Evolutionary conservation across 2,888 invertebrate species (phyloP).

Genomic region (Xestia xanthographa): DNA sequence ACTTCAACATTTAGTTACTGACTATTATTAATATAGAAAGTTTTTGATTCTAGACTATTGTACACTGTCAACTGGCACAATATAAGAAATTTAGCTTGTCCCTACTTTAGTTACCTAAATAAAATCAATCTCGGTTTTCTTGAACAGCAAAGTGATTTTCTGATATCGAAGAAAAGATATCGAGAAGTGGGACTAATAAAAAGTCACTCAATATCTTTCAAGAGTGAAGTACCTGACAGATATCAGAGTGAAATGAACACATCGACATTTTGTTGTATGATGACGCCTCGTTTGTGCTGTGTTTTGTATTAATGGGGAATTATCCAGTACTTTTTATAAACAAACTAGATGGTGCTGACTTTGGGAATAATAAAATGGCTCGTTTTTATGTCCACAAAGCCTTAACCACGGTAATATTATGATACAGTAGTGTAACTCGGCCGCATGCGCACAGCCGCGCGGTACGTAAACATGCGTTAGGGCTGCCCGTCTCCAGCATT

Average conservation of each 20-base stretch:
- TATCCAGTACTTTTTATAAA: too few species aligned
- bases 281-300: not conserved
- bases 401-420: too few species aligned
- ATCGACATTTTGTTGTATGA: not conserved
- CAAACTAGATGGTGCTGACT: too few species aligned
- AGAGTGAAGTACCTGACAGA: not conserved
- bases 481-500: too few species aligned
- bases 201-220: not conserved
- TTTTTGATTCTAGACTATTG: not conserved
- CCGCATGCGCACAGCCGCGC: too few species aligned
- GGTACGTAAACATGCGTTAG: too few species aligned
- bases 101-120: not conserved
- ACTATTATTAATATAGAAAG: not conserved
- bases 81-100: not conserved
- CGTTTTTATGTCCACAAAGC: too few species aligned
- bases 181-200: not conserved
- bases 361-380: too few species aligned
- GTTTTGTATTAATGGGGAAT: too few species aligned
- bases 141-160: constrained; percentile 9
- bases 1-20: not conserved
- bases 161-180: constrained; percentile 9
- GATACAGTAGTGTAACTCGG: too few species aligned
- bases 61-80: not conserved
- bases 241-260: not conserved
- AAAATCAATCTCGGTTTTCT: not conserved